These are phyloP conservation scores for Lepilemur septentrionalis DNA, from an alignment of 2,797 vertebrate species.

Conservation along the genomic window DNA sequence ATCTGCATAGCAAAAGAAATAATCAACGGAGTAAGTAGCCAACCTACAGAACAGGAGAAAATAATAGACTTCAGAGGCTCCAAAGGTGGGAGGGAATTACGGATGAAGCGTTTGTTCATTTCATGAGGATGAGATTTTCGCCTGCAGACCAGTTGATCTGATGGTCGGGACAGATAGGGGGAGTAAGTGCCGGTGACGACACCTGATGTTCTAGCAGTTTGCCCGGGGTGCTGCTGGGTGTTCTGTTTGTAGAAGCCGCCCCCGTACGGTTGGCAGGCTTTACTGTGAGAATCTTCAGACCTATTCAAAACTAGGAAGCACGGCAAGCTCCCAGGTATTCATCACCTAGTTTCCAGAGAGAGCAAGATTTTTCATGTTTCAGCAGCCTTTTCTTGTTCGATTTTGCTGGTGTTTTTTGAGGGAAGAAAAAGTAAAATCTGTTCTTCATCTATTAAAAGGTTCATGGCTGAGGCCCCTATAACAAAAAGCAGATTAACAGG, in stretches of 20 bases:
- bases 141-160: background rate
- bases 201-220: background rate
- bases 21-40: background rate
- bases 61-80: background rate
- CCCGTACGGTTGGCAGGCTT: background rate
- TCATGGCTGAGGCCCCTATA: background rate
- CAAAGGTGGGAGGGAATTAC: background rate
- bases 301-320: background rate
- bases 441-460: background rate
- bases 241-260: background rate
- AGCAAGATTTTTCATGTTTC: background rate
- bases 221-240: background rate
- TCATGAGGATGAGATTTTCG: background rate
- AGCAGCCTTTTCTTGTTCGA: background rate
- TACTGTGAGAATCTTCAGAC: background rate
- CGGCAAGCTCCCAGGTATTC: background rate
- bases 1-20: background rate
- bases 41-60: background rate
- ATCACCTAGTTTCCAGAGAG: background rate
- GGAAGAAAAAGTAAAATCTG: background rate
- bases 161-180: background rate
- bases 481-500: background rate
- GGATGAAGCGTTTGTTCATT: background rate
- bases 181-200: background rate
- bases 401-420: background rate